phyloP scores from a whole-genome alignment of 35 echinoderm and acorn worm genomes.

The Lytechinus variegatus region DNA sequence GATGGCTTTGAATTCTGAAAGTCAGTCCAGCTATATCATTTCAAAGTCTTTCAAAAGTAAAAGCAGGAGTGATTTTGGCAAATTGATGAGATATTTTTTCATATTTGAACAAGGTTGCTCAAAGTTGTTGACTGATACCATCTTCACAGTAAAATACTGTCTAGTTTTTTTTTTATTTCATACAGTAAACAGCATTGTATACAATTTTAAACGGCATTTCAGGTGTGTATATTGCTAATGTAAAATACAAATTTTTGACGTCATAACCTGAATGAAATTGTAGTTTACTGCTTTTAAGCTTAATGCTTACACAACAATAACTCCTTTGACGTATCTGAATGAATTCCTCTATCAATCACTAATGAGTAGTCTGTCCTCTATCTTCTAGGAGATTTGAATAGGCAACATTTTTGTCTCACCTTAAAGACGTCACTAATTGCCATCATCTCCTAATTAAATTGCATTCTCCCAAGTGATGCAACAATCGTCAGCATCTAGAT shows the following conservation, averaged over 20 bases:
- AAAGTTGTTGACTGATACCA: neutral
- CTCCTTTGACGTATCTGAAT: neutral
- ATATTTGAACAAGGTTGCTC: neutral
- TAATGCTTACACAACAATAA: neutral
- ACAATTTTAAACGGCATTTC: no score
- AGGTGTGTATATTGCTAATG: neutral
- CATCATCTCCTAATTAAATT: neutral
- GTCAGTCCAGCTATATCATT: no score
- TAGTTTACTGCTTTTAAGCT: neutral
- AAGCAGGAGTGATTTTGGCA: neutral
- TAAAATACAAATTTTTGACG: neutral
- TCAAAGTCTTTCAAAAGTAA: neutral
- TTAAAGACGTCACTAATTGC: no score
- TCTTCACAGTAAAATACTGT: neutral
- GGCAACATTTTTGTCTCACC: no score
- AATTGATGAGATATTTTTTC: neutral
- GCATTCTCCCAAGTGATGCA: neutral
- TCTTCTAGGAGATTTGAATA: neutral
- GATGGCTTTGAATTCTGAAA: no score
- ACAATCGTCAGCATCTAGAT: neutral
- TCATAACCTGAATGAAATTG: neutral
- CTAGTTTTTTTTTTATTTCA: no score
- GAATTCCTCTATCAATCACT: neutral
- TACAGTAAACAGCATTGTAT: no score
- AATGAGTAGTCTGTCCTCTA: neutral